These are phyloP conservation scores for Noctua comes DNA, from an alignment of 2,888 invertebrate species.

Conservation along the genomic window DNA sequence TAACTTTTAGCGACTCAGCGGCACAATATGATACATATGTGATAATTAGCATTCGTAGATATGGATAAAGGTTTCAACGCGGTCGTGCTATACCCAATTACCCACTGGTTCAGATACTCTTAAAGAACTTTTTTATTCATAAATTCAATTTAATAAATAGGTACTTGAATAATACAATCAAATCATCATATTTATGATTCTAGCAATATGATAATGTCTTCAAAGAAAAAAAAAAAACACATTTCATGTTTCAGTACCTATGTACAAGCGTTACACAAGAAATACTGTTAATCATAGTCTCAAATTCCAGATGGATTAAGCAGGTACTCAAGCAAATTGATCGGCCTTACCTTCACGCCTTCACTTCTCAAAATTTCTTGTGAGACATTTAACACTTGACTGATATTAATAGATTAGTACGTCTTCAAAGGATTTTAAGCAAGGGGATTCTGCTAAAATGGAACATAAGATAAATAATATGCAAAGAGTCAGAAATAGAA, in stretches of 20 bases:
- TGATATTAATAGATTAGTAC: constrained; percentile 8
- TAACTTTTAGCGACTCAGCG: not conserved
- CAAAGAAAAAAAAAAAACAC: not conserved
- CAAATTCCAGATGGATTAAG: constrained; percentile 23
- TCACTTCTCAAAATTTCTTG: not conserved
- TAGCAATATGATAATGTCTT: not conserved
- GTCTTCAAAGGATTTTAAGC: constrained; percentile 16
- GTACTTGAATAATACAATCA: not conserved
- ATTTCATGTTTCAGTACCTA: not conserved
- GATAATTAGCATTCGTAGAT: not conserved
- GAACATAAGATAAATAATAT: not conserved
- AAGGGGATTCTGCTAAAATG: not conserved
- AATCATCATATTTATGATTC: too few species aligned
- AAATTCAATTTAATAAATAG: not conserved
- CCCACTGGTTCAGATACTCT: not conserved
- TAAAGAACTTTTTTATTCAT: not conserved
- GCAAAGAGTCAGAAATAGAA: not conserved
- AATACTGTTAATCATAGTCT: constrained; percentile 9
- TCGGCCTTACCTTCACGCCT: not conserved
- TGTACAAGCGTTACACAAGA: not conserved
- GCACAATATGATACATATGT: not conserved
- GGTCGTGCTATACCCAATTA: not conserved
- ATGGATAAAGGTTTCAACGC: not conserved
- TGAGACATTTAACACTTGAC: not conserved
- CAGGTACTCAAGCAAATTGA: constrained; percentile 31